phyloP scores from a whole-genome alignment of 2,888 invertebrate genomes.

The Papilio demoleus region DNA sequence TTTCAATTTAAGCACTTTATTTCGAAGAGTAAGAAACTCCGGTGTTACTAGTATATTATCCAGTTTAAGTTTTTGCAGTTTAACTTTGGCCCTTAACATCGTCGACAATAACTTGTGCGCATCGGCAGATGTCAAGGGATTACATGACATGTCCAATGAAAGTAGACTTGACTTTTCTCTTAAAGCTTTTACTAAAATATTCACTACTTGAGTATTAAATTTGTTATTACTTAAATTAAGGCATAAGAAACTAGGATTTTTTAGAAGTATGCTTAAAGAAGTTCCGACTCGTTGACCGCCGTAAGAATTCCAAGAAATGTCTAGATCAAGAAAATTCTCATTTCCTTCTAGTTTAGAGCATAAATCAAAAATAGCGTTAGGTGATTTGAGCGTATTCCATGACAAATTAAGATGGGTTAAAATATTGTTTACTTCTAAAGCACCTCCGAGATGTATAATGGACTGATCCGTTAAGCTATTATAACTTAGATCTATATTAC shows the following conservation, averaged over 20 bases:
- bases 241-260: slow-evolving; percentile 43
- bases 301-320: slow-evolving; percentile 55
- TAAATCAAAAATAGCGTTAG: slow-evolving; percentile 47
- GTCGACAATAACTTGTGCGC: slow-evolving; percentile 51
- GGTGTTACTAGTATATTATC: slow-evolving; percentile 54
- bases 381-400: slow-evolving; percentile 52
- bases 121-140: slow-evolving; percentile 55
- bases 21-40: slow-evolving; percentile 50
- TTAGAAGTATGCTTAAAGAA: slow-evolving; percentile 46
- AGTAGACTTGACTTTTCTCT: slow-evolving; percentile 47
- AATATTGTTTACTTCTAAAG: slow-evolving; percentile 52
- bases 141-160: slow-evolving; percentile 58
- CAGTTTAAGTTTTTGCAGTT: slow-evolving; percentile 53
- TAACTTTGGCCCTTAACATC: slow-evolving; percentile 49
- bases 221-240: slow-evolving; percentile 53
- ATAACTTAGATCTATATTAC: slow-evolving; percentile 52
- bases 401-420: slow-evolving; percentile 53
- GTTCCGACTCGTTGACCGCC: slow-evolving; percentile 47
- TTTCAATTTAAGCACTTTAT: slow-evolving; percentile 46
- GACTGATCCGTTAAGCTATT: slow-evolving; percentile 54
- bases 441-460: slow-evolving; percentile 48
- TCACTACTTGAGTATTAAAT: slow-evolving; percentile 47
- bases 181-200: slow-evolving; percentile 48
- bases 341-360: slow-evolving; percentile 47
- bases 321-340: slow-evolving; percentile 47